Base-by-base conservation (phyloP, 2,113 vertebrate genomes). In the Aphyosemion australe region DNA sequence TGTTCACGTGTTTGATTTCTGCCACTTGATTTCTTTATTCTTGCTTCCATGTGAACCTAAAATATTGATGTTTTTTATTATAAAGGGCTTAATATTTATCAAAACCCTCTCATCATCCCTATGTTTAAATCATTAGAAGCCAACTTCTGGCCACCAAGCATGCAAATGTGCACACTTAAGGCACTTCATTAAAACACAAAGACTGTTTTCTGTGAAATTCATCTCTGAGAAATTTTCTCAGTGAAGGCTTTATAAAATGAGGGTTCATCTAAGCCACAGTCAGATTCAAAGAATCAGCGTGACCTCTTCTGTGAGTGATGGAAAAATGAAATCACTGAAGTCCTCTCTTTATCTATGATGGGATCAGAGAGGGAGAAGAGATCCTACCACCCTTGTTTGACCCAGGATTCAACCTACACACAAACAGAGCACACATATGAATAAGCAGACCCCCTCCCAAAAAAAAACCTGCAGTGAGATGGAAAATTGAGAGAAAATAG, bases 401-500 rank as follows among this genome's bases (percentile, higher is more conserved):
- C 77, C 74, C 65, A n/a, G 21, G 69, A 76, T 74, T 86, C 64
- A 80, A 74, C 71, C 74, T 60, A 39, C 63, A 65, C 67, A 55
- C 58, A 61, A 46, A 63, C 68, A 39, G 32, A 11, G 19, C 53
- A 56, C 51, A 50, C 46, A 52, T n/a, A 66, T 34, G 34, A 46
- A 26, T 26, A 26, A 57, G 43, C 41, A 11, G 46, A 26, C 6
- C 34, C 9, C 4, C 9, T 5, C 34, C 7, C 34, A 37, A 0
- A 37, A 6, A 37, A 7, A 37, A 46, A 61, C 54, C 78, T 55
- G 64, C 52, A 65, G 80, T 70, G 72, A 62, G 68, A 74, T 32
- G 52, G 54, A 58, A 83, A 80, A 84, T 69, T 76, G 79, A 82
- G 73, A 82, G 84, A 85, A 84, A 85, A 82, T n/a, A 78, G 80